Evolutionary conservation across 23 tunicate genomes (phyloP), one percentile per base, ranked within the genome.

Genomic region (Trididemnum miniatum): DNA sequence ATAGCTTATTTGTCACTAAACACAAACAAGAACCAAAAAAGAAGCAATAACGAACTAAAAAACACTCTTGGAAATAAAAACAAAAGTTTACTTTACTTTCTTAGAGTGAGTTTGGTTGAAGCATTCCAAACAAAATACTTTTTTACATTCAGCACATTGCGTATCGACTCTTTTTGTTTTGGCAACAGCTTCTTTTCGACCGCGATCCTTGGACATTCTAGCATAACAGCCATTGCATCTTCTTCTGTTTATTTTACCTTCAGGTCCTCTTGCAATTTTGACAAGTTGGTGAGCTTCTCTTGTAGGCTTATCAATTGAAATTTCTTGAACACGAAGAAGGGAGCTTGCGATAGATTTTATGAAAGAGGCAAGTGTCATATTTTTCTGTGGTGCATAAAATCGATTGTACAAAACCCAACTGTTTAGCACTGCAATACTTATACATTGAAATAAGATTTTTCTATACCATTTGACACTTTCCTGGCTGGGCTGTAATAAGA

Each of bases 141-240:
- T 67, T 32, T 67, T 67, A 38, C 75, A 67, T 38, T 32, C 75
- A 37, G 32, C 32, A 38, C 75, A 31, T 31, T 67, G 38, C 32
- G 75, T 33, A 38, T 37, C 31, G 37, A 67, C 75, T 67, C 32
- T 37, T 67, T 67, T 67, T 67, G 75, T 38, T 32, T 67, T 67
- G 32, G 75, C 38, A 30, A 67, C 75, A 30, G 75, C 75, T 67
- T 67, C 38, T 67, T 67, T 67, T 67, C 38, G 75, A 38, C 4
- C 75, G 32, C 38, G 32, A 24, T 38, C 32, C 32, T 67, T 67
- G 75, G 75, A 4, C 31, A 67, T 67, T 67, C 32, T 67, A 30
- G 31, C 75, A 67, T 67, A 31, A 67, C 75, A 67, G 75, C 75
- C 75, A 67, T 67, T 37, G 75, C 38, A 67, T 67, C 75, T 67